These are phyloP conservation scores for Beroe forskalii DNA, from an alignment of 37 sponge, comb jelly and placozoan genomes.

Conservation along the genomic window DNA sequence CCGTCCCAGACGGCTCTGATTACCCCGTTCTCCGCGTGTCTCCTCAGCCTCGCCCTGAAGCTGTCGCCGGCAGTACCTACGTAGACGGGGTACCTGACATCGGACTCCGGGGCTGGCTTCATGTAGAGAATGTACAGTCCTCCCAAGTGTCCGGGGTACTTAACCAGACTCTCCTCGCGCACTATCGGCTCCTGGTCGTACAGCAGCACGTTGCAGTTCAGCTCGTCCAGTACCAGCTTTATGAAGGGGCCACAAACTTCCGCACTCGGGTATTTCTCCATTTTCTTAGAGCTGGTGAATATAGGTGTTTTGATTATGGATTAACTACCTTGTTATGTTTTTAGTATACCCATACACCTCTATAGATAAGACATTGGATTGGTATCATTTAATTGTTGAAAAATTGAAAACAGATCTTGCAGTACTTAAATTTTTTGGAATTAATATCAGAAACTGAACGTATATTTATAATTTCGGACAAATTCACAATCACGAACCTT, in stretches of 20 bases:
- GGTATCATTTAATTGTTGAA: too few relatives aligned
- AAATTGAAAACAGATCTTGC: too few relatives aligned
- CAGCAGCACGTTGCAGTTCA: not conserved
- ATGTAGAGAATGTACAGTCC: slow-evolving; percentile 12
- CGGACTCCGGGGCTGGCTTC: not conserved
- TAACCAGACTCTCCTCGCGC: not conserved
- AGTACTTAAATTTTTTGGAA: too few relatives aligned
- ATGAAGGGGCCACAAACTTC: slow-evolving; percentile 9
- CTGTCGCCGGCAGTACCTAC: not conserved
- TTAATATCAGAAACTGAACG: too few relatives aligned
- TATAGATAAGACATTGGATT: too few relatives aligned
- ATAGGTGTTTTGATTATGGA: too few relatives aligned
- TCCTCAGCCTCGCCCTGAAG: not conserved
- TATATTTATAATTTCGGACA: too few relatives aligned
- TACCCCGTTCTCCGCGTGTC: not conserved
- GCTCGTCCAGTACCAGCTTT: not conserved
- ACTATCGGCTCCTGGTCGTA: not conserved
- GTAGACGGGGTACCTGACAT: slow-evolving; percentile 7
- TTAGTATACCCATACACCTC: too few relatives aligned
- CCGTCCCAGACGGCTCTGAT: not conserved
- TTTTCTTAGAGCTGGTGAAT: too few relatives aligned
- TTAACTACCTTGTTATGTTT: too few relatives aligned
- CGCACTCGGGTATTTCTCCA: not conserved
- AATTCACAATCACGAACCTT: too few relatives aligned
- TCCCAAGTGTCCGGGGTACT: not conserved